These are phyloP conservation scores for Tribolium madens DNA, from an alignment of 1,140 invertebrate genomes.

Conservation along the genomic window DNA sequence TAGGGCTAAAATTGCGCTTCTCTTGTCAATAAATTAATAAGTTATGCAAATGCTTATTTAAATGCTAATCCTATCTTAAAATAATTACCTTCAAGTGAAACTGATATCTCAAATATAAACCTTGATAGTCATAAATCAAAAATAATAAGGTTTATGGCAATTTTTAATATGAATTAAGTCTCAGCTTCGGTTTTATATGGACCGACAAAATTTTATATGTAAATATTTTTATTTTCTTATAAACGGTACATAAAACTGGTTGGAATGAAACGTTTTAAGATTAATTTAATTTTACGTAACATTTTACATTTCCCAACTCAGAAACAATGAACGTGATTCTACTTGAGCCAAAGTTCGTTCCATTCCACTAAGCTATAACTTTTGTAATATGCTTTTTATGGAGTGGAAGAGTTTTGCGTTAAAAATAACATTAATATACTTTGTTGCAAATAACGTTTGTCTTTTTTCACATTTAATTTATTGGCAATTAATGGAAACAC, in stretches of 20 bases:
- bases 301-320: neutral
- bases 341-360: neutral
- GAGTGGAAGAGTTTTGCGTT: neutral
- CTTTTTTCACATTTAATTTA: neutral
- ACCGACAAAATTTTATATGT: neutral
- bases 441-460: neutral
- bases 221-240: neutral
- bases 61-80: too few species aligned
- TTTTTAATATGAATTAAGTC: neutral
- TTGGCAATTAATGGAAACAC: neutral
- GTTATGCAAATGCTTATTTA: too few species aligned
- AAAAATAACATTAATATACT: neutral
- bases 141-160: neutral
- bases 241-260: neutral
- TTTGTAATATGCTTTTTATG: neutral
- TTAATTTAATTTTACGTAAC: neutral
- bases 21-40: neutral
- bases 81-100: neutral
- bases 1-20: neutral
- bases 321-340: neutral
- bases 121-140: neutral
- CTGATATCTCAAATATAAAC: neutral
- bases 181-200: too few species aligned
- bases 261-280: neutral
- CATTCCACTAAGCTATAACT: neutral